Conservation (phyloP, 2,888 invertebrate species). For the Altica lythri region DNA sequence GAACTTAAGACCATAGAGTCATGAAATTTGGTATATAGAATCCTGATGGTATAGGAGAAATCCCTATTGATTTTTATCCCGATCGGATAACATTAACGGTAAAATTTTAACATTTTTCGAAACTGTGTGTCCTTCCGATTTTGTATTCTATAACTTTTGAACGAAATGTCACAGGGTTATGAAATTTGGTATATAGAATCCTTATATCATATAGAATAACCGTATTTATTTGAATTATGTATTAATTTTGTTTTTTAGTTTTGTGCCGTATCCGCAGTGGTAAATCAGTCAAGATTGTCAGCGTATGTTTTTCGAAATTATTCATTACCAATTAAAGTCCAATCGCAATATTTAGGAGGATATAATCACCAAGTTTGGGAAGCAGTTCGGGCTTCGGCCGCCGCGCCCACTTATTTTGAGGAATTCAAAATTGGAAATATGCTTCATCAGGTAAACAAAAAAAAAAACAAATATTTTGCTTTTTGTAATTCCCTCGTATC, state of each 20-base stretch:
- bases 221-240: too few species aligned
- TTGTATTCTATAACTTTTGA: too few species aligned
- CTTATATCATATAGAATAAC: too few species aligned
- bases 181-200: background rate
- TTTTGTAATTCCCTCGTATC: too few species aligned
- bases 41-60: too few species aligned
- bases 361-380: conserved; percentile 77
- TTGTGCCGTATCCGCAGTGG: conserved; percentile 78
- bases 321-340: conserved; percentile 69
- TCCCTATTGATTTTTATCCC: too few species aligned
- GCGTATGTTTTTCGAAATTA: conserved; percentile 89
- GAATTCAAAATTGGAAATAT: conserved; percentile 74
- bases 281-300: conserved; percentile 72
- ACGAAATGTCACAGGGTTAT: too few species aligned
- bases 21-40: too few species aligned
- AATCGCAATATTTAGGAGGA: conserved; percentile 74
- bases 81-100: too few species aligned
- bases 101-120: too few species aligned
- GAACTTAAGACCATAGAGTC: too few species aligned
- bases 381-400: conserved; percentile 85
- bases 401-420: conserved; percentile 90
- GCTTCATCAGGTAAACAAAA: conserved; percentile 66
- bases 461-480: background rate
- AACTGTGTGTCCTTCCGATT: too few species aligned
- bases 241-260: conserved; percentile 59